Evolutionary conservation across 2,113 vertebrate species (phyloP).

Genomic region (Alosa alosa): DNA sequence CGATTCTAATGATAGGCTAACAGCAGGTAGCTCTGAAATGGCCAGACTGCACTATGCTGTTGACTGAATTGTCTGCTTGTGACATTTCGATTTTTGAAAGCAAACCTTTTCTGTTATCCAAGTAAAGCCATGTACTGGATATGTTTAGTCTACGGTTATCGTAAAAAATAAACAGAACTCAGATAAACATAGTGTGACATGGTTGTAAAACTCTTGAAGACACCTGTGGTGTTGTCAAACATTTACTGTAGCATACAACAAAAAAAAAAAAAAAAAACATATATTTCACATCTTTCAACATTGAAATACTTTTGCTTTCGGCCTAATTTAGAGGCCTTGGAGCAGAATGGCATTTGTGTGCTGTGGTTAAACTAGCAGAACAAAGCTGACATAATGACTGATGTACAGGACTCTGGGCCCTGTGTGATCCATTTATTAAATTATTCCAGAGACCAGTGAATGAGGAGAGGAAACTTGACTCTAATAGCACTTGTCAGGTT

Average conservation of each 20-base stretch:
- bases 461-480: slow-evolving; percentile 21
- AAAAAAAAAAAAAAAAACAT: slow-evolving; percentile 6
- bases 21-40: slow-evolving; percentile 9
- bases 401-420: slow-evolving; percentile 33
- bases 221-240: background rate
- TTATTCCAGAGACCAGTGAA: slow-evolving; percentile 38
- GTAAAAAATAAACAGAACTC: background rate
- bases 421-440: slow-evolving; percentile 37
- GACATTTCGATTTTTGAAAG: background rate
- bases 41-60: background rate
- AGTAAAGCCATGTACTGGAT: background rate
- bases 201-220: slow-evolving; percentile 6
- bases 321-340: background rate
- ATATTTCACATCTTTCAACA: background rate
- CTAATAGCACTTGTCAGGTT: slow-evolving; percentile 16
- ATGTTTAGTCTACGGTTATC: background rate
- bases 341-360: slow-evolving; percentile 9
- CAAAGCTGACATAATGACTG: slow-evolving; percentile 31
- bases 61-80: background rate
- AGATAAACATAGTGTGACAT: background rate
- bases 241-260: background rate
- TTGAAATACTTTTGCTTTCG: background rate
- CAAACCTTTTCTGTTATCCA: background rate
- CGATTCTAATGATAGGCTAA: background rate
- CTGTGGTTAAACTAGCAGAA: slow-evolving; percentile 27